Evolutionary conservation across 2,888 invertebrate species (phyloP).

Genomic region (Nysson spinosus): DNA sequence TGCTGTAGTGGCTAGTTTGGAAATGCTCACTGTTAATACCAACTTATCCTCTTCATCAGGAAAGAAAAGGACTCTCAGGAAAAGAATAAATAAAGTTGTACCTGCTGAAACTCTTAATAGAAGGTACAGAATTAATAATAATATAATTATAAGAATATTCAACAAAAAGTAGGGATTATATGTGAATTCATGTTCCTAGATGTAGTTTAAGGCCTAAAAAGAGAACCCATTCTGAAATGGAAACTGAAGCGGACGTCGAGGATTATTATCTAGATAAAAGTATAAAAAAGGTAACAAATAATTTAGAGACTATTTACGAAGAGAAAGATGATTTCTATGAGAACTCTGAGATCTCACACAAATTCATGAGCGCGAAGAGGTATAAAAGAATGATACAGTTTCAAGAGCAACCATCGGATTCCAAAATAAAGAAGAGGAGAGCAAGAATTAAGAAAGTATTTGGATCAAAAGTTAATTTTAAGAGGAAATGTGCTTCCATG

Average conservation of each 20-base stretch:
- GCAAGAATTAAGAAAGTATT: constrained; percentile 81
- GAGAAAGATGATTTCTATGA: constrained; percentile 79
- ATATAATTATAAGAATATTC: not conserved
- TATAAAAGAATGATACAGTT: constrained; percentile 81
- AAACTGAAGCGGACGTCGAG: constrained; percentile 74
- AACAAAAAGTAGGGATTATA: not conserved
- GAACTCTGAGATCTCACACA: too few species aligned
- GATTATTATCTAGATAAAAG: constrained; percentile 81
- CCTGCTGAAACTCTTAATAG: constrained; percentile 62
- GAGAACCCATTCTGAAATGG: constrained; percentile 63
- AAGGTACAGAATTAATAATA: constrained; percentile 63
- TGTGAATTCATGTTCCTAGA: constrained; percentile 44
- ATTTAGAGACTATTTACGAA: constrained; percentile 83
- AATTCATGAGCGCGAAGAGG: constrained; percentile 79
- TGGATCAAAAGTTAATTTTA: constrained; percentile 79
- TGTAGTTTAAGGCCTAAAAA: constrained; percentile 70
- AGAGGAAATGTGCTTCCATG: constrained; percentile 80
- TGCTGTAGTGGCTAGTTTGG: constrained; percentile 69
- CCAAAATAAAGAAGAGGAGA: constrained; percentile 80
- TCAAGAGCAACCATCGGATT: constrained; percentile 77
- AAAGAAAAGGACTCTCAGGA: constrained; percentile 53
- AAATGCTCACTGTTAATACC: constrained; percentile 68
- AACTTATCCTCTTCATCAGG: constrained; percentile 16
- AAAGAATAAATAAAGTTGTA: constrained; percentile 45
- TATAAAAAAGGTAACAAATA: constrained; percentile 79